A percentile compares a stretch with the other conserved stretches of the same genome.
These are phyloP conservation scores for Hemicrepidius hirtus DNA, from an alignment of 2,888 invertebrate species.

Conservation along the genomic window DNA sequence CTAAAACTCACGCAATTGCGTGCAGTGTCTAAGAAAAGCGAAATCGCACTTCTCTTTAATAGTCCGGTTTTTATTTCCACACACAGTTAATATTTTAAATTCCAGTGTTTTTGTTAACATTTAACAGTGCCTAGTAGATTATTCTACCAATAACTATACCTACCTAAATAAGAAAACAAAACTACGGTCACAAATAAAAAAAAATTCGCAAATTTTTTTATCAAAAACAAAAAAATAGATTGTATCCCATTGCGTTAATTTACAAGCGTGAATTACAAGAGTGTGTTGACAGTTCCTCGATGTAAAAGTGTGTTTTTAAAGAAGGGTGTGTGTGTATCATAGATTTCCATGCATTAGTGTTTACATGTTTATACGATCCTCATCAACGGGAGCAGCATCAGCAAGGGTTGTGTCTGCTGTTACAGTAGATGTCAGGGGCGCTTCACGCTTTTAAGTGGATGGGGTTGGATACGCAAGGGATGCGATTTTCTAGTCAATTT, in stretches of 20 bases:
- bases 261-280: neutral
- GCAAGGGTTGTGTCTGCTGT: conserved; percentile 53
- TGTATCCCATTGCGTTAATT: neutral
- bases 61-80: too few species aligned
- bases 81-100: too few species aligned
- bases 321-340: conserved; percentile 43
- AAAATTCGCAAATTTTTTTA: too few species aligned
- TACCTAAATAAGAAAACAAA: too few species aligned
- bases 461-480: conserved; percentile 63
- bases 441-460: conserved; percentile 64
- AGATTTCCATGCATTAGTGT: conserved; percentile 67
- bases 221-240: too few species aligned
- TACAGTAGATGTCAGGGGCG: conserved; percentile 57
- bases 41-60: too few species aligned
- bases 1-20: too few species aligned
- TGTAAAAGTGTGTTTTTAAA: conserved; percentile 25
- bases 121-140: too few species aligned
- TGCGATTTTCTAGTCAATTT: conserved; percentile 71
- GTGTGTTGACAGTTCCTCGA: conserved; percentile 17
- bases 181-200: too few species aligned
- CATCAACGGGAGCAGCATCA: conserved; percentile 54
- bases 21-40: too few species aligned
- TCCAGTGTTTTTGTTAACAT: too few species aligned
- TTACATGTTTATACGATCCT: conserved; percentile 69
- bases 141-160: too few species aligned